Percentiles rank a stretch among this genome's conserved stretches.
Evolutionary conservation across 2,797 vertebrate genomes (phyloP).

Genomic region (Cirrhinus molitorella): DNA sequence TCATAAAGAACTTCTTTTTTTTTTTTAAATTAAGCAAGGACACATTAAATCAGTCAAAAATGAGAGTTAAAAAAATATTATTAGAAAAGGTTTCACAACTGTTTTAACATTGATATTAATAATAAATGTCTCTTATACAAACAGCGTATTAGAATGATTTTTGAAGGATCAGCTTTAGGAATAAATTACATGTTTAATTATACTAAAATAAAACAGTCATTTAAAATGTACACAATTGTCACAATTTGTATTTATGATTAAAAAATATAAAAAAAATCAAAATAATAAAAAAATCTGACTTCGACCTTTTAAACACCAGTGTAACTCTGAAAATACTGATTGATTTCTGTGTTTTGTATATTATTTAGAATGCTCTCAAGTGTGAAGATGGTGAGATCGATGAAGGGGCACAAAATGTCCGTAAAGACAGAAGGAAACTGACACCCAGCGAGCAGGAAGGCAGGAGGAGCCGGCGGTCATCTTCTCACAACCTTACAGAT

Average conservation of each 20-base stretch:
- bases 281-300: too few relatives aligned
- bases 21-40: background rate
- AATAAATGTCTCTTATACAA: background rate
- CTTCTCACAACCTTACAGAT: conserved; percentile 70
- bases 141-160: background rate
- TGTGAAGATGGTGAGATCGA: conserved; percentile 83
- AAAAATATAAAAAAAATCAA: too few relatives aligned
- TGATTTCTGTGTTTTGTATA: background rate
- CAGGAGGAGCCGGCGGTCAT: conserved; percentile 70
- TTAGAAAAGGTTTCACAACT: background rate
- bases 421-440: conserved; percentile 79
- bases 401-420: conserved; percentile 64
- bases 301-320: too few relatives aligned
- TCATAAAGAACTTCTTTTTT: background rate
- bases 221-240: too few relatives aligned
- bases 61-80: too few relatives aligned
- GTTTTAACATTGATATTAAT: background rate
- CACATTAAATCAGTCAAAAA: background rate
- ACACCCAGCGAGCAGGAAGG: conserved; percentile 71
- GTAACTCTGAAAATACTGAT: background rate
- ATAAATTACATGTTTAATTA: too few relatives aligned
- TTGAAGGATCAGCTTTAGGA: too few relatives aligned
- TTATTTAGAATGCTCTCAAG: conserved; percentile 77
- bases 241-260: too few relatives aligned
- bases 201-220: background rate